Evolutionary conservation across 2,888 invertebrate genomes (phyloP).

Genomic region (Tachina lurida): DNA sequence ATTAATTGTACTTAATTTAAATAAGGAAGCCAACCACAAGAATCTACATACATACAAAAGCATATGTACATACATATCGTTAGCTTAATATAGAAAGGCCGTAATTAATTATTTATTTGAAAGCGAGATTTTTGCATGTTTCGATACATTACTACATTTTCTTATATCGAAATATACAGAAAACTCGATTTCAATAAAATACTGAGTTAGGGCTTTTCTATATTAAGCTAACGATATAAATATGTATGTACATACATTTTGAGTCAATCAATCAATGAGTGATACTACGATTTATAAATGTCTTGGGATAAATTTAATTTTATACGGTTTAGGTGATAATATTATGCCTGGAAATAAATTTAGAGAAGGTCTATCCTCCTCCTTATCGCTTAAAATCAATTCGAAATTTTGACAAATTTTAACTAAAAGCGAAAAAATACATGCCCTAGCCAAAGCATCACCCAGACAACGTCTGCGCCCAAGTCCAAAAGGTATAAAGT

Average conservation of each 20-base stretch:
- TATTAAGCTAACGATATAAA: neutral
- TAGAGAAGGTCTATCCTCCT: slow-evolving; percentile 81
- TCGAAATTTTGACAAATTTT: slow-evolving; percentile 85
- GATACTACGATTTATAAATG: neutral
- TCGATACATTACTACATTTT: too few species aligned
- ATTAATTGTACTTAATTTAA: too few species aligned
- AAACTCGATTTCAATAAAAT: too few species aligned
- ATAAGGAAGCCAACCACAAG: too few species aligned
- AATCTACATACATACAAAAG: too few species aligned
- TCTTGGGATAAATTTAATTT: slow-evolving; percentile 80
- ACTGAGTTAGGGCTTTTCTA: too few species aligned
- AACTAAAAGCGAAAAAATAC: slow-evolving; percentile 86
- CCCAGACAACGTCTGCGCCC: slow-evolving; percentile 87
- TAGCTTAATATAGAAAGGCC: too few species aligned
- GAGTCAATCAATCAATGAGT: neutral
- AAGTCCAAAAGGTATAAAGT: slow-evolving; percentile 82
- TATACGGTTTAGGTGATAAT: slow-evolving; percentile 85
- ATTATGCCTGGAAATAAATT: slow-evolving; percentile 84
- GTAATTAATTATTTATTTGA: too few species aligned
- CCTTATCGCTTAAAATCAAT: slow-evolving; percentile 81
- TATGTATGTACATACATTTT: neutral
- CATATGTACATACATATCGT: too few species aligned
- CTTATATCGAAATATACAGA: too few species aligned
- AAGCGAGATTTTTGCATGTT: too few species aligned
- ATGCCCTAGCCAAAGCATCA: slow-evolving; percentile 85